Base-by-base conservation (phyloP, 2,888 invertebrate genomes). In the Dendrolimus houi region DNA sequence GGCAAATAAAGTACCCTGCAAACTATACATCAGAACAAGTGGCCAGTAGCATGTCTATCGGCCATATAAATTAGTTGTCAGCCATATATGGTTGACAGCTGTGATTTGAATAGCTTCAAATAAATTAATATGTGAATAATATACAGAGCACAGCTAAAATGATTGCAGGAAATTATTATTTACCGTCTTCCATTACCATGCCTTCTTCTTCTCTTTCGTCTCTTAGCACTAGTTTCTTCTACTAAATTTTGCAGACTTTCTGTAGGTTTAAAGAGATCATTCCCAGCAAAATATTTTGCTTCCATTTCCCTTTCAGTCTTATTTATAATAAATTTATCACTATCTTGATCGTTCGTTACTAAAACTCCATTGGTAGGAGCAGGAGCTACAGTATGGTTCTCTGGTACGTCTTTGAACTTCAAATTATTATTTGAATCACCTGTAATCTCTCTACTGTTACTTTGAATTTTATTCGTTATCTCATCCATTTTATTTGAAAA, bases 381-480 rank as follows among this genome's bases (percentile, higher is more conserved):
- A 13, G 90, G 90, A 54, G 83, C 90, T 8, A 90, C 74, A 7
- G 88, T 89, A 40, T 88, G 69, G 60, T 90, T 89, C n/a, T 87
- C 89, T 29, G 87, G 85, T 14, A 86, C 56, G 54, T 82, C 85
- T 72, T 90, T 91, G 10, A 83, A 75, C 69, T 87, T 90, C 0
- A 91, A 67, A 64, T 91, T 81, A 64, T 91, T 87, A 54, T 87
- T 90, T 17, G 79, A 79, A 69, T 91, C 91, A 9, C 91, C 92
- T 52, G 87, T 91, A 52, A 92, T 92, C 72, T 92, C 92, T 62
- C 91, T 72, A 61, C 90, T 92, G 57, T 92, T 91, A 62, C 92
- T 92, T 67, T 92, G 92, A 54, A 92, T 91, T 72, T 92, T 92
- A 59, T 91, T 90, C 8, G 87, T 86, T 1, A 86, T 83, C 67